Percentiles rank a stretch among this genome's conserved stretches.
Evolutionary conservation across 2,888 invertebrate species (phyloP).

Genomic region (Drosophila fungiperda): DNA sequence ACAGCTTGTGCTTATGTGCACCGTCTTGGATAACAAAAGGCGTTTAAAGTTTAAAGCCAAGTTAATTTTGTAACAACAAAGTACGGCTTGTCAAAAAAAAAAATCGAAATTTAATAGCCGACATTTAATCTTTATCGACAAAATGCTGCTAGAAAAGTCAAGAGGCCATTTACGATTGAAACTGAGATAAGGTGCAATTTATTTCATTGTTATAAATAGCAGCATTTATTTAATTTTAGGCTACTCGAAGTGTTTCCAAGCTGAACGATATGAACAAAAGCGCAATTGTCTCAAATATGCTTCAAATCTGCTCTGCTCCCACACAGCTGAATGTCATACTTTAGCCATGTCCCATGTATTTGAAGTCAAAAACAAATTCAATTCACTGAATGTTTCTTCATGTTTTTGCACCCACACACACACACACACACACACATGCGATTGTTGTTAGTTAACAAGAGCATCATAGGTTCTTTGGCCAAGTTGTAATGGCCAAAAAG

Average conservation of each 20-base stretch:
- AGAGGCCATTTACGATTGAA: constrained; percentile 37
- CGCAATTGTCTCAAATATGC: constrained; percentile 25
- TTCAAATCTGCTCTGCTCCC: not conserved
- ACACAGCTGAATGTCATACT: not conserved
- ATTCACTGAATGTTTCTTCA: constrained; percentile 14
- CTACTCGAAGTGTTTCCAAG: constrained; percentile 3
- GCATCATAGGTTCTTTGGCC: constrained; percentile 19
- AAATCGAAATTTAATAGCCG: constrained; percentile 68
- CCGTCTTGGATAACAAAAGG: constrained; percentile 73
- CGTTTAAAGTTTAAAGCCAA: constrained; percentile 74
- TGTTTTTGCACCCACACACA: not conserved
- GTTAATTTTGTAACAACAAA: constrained; percentile 79
- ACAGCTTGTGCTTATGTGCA: constrained; percentile 17
- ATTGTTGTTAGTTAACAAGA: constrained; percentile 30
- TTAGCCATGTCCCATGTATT: constrained; percentile 3
- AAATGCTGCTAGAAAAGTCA: constrained; percentile 24
- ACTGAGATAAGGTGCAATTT: constrained; percentile 49
- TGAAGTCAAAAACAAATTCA: constrained; percentile 24
- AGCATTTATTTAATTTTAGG: constrained; percentile 42
- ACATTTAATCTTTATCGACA: constrained; percentile 76
- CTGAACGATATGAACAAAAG: constrained; percentile 2
- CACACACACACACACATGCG: constrained; percentile 1
- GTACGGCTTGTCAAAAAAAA: constrained; percentile 63
- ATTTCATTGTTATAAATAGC: constrained; percentile 68
- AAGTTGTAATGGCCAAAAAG: constrained; percentile 51